Conservation (phyloP, 1,140 invertebrate genomes). For the Temnothorax curvispinosus region DNA sequence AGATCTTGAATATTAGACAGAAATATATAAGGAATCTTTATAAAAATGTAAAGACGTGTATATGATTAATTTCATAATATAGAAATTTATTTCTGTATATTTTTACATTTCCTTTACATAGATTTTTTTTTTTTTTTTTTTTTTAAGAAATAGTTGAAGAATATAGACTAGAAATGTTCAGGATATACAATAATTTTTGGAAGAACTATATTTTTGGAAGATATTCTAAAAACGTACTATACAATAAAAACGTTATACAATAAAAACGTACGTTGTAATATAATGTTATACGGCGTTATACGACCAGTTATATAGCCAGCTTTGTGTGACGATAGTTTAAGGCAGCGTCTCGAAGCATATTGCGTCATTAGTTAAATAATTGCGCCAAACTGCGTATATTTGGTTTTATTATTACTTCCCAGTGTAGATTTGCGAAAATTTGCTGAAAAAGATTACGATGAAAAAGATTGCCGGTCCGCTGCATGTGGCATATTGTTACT, state of each 20-base stretch:
- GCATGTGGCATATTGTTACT: neutral
- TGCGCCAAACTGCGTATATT: conserved; percentile 26
- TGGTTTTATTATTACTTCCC: conserved; percentile 59
- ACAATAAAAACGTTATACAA: too few relatives aligned
- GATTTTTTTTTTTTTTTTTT: neutral
- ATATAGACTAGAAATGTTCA: neutral
- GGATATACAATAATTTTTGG: neutral
- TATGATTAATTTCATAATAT: neutral
- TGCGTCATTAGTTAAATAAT: conserved; percentile 69
- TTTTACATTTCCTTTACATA: neutral
- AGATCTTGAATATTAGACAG: neutral
- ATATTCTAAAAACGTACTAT: too few relatives aligned
- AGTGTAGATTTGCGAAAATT: conserved; percentile 52
- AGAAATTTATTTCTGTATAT: neutral
- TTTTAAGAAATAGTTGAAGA: neutral
- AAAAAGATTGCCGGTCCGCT: neutral
- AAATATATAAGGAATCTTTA: neutral
- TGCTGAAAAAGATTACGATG: conserved; percentile 12
- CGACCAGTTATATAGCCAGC: neutral
- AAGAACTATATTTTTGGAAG: too few relatives aligned
- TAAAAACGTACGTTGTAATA: neutral
- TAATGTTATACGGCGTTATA: neutral
- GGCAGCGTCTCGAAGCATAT: neutral
- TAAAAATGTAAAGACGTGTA: neutral
- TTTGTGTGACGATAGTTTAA: conserved; percentile 57